phyloP scores from a whole-genome alignment of 2,113 vertebrate genomes.

The Brevimyrus niger region DNA sequence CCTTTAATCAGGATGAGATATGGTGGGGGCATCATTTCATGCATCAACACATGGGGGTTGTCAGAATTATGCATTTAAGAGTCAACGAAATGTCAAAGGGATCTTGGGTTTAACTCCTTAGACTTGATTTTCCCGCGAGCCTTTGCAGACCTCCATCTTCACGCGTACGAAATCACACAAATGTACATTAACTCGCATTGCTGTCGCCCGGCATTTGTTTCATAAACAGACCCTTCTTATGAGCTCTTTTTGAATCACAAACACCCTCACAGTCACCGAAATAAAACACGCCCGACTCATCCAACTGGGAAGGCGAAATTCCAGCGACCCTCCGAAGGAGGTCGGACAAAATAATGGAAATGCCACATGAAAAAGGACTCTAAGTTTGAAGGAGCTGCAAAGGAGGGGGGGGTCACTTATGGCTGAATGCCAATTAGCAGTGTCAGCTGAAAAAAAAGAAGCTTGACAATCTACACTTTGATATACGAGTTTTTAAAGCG shows the following conservation, averaged over 20 bases:
- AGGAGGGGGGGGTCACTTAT: neutral
- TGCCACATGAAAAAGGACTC: neutral
- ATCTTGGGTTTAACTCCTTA: neutral
- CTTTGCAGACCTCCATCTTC: neutral
- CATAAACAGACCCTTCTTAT: neutral
- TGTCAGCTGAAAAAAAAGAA: neutral
- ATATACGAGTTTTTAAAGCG: neutral
- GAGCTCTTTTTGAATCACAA: neutral
- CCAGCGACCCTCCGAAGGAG: neutral
- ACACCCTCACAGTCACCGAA: neutral
- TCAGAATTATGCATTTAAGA: neutral
- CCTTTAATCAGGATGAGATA: slow-evolving; percentile 1
- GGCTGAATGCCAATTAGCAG: neutral
- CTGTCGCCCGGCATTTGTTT: neutral
- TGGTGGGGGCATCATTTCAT: neutral
- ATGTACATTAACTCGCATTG: neutral
- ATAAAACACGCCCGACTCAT: neutral
- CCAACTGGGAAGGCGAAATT: neutral
- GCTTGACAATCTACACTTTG: neutral
- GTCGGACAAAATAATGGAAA: neutral
- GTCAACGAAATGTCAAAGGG: neutral
- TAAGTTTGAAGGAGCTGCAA: neutral
- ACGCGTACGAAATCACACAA: neutral
- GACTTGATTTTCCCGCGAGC: neutral
- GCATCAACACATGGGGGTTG: neutral